Evolutionary conservation across 2,113 vertebrate species (phyloP).

Genomic region (Perca flavescens): DNA sequence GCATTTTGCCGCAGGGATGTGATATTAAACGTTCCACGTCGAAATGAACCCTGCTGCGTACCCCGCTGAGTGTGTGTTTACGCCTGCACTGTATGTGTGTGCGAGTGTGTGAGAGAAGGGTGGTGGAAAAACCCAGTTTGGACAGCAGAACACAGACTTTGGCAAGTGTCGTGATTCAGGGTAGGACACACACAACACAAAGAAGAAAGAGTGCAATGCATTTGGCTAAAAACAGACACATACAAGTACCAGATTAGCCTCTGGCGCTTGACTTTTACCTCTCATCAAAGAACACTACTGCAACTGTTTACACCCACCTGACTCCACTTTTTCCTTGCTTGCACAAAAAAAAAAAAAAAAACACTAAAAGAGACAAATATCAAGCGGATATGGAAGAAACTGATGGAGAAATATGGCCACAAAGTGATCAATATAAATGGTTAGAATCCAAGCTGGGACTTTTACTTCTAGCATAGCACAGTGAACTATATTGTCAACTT

Average conservation of each 20-base stretch:
- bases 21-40: slow-evolving; percentile 84
- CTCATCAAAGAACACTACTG: slow-evolving; percentile 30
- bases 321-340: neutral
- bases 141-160: slow-evolving; percentile 55
- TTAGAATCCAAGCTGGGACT: neutral
- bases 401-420: neutral
- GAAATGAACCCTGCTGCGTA: slow-evolving; percentile 77
- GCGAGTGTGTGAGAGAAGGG: slow-evolving; percentile 13
- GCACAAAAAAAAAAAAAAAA: neutral
- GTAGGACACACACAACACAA: slow-evolving; percentile 50
- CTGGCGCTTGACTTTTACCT: slow-evolving; percentile 6
- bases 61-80: slow-evolving; percentile 24
- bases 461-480: neutral
- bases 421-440: neutral
- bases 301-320: slow-evolving; percentile 7
- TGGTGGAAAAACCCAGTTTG: slow-evolving; percentile 20
- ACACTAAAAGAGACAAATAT: neutral
- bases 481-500: neutral
- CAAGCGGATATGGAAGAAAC: neutral
- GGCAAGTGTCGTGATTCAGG: slow-evolving; percentile 59
- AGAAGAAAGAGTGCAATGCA: neutral
- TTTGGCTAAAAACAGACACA: neutral
- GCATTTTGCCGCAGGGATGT: slow-evolving; percentile 85
- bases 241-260: neutral
- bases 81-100: slow-evolving; percentile 13